These are phyloP conservation scores for Acomys russatus DNA, from an alignment of 2,797 vertebrate species.

Conservation along the genomic window DNA sequence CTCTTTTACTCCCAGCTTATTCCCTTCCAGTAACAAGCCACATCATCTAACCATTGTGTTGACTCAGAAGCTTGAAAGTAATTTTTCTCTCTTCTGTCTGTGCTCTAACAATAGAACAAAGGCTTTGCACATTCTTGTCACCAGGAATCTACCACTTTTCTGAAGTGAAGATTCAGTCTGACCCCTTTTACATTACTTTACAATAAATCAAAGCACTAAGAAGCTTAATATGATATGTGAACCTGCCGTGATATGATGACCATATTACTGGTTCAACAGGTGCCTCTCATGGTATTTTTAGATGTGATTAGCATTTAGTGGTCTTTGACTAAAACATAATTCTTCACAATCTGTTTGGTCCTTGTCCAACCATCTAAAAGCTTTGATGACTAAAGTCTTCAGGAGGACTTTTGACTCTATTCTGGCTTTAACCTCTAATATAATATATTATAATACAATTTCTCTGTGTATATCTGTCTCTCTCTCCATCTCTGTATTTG, in stretches of 20 bases:
- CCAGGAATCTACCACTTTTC: not conserved
- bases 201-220: not conserved
- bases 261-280: not conserved
- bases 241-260: not conserved
- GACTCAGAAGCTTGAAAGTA: not conserved
- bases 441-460: too few relatives aligned
- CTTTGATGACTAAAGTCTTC: not conserved
- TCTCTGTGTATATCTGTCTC: too few relatives aligned
- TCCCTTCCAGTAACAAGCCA: not conserved
- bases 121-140: too few relatives aligned
- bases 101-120: too few relatives aligned
- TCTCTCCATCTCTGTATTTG: too few relatives aligned
- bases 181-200: not conserved
- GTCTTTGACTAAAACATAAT: not conserved
- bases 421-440: not conserved
- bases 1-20: not conserved
- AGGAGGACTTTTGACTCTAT: not conserved
- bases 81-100: too few relatives aligned
- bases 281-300: not conserved
- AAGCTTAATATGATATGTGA: not conserved
- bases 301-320: not conserved
- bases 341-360: not conserved
- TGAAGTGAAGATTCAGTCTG: not conserved
- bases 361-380: not conserved
- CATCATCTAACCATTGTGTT: not conserved